Base-by-base conservation (phyloP, 2,797 vertebrate species). In the Pseudomugil gertrudae region DNA sequence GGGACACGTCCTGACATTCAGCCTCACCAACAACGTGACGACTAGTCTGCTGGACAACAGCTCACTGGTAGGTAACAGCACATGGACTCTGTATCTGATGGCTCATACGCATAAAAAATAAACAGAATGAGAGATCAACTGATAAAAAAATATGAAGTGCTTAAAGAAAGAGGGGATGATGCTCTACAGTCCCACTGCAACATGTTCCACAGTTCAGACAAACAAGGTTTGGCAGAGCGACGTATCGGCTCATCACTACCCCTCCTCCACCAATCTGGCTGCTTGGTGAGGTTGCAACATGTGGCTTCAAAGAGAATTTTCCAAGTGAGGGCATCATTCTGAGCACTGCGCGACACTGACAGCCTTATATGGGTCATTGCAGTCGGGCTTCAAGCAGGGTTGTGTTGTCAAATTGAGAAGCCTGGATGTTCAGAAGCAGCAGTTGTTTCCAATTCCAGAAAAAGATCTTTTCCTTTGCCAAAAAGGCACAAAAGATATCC, bases 291-390 rank as follows among this genome's bases (percentile, higher is more conserved):
- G 78, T 78, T 67, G 62, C 76, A 71, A 68, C 78, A 77, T 80
- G 74, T 69, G 77, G 63, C 87, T 91, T 94, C 87, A 92, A 90
- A 93, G 88, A 87, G 89, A 90, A 81, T 85, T 88, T 83, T 78
- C 77, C 71, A 64, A 82, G 80, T 74, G 63, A 76, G 86, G 79
- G 87, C 75, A 76, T 87, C 75, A 72, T 89, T 90, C 80, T 76
- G 87, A 89, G 76, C 73, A 45, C 80, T 38, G 84, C 75, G 54
- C 78, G 72, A 83, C 86, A 78, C 89, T 88, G 85, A 87, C 84
- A 91, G 85, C 85, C 81, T 85, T 93, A 94, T 93, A 63, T 94
- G 92, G 94, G 94, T 93, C 93, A 92, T 79, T 65, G 59, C 76
- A 0, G 79, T 60, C 54, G 70, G 77, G 83, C 82, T 76, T 57